These are phyloP conservation scores for Galaxias olidus DNA, from an alignment of 2,797 vertebrate genomes.

Conservation along the genomic window DNA sequence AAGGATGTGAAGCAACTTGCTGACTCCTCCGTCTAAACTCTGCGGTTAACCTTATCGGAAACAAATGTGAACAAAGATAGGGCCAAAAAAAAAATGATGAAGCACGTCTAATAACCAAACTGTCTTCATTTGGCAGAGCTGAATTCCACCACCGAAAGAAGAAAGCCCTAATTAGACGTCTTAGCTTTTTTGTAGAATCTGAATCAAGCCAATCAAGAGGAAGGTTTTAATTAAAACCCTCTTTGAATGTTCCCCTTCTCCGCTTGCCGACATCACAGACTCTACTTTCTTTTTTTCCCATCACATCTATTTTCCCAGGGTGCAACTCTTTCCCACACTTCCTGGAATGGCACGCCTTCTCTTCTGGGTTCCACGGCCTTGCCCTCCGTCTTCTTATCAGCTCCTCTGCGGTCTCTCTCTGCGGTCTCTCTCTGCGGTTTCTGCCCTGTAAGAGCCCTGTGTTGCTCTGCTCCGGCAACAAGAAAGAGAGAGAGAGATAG, in stretches of 20 bases:
- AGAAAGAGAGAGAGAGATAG: not conserved
- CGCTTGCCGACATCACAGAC: conserved; percentile 40
- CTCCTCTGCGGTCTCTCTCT: conserved; percentile 42
- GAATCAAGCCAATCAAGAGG: conserved; percentile 55
- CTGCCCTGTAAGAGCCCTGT: conserved; percentile 55
- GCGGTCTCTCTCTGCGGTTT: conserved; percentile 50
- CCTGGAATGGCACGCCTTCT: conserved; percentile 50
- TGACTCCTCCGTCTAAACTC: conserved; percentile 32
- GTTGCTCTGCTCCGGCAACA: conserved; percentile 54
- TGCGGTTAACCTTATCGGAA: conserved; percentile 24
- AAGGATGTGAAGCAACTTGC: conserved; percentile 16
- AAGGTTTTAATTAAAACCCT: conserved; percentile 58
- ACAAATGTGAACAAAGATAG: not conserved
- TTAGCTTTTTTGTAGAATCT: conserved; percentile 42
- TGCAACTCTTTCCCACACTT: conserved; percentile 68
- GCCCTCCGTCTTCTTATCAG: conserved; percentile 67
- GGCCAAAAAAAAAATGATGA: too few species aligned
- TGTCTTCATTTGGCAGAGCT: conserved; percentile 32
- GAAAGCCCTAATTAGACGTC: conserved; percentile 19
- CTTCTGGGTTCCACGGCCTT: conserved; percentile 56
- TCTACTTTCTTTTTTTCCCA: conserved; percentile 58
- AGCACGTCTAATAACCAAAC: not conserved
- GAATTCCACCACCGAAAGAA: conserved; percentile 1
- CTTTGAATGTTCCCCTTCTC: conserved; percentile 18
- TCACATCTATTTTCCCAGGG: conserved; percentile 55